Evolutionary conservation across 2,888 invertebrate species (phyloP), one percentile per base, ranked within the genome.

Genomic region (Lepeophtheirus nordmannii): DNA sequence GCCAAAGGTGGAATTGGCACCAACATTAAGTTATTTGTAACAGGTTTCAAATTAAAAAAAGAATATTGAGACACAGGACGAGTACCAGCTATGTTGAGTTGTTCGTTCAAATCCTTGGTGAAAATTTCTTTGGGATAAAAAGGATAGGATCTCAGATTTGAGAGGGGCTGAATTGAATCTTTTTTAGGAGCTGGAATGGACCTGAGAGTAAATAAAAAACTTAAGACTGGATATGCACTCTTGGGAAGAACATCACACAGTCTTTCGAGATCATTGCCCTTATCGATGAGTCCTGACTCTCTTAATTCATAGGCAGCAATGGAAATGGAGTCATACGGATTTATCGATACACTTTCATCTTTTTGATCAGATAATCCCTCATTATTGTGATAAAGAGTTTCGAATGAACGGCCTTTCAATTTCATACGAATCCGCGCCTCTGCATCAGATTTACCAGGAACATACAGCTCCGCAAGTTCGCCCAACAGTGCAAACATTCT

Each of bases 1-100:
- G 22, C 60, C 2, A 60, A 37, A 10, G 60, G 60, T 17, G 60
- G 60, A 23, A 60, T 22, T 10, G 60, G 60, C 20, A 60, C 23
- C 7, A 60, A 37, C 14, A 8, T 14, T n/a, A 17, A 46, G 17
- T 14, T n/a, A n/a, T n/a, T n/a, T n/a, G 53, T n/a, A 46, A 17
- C 14, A 8, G 53, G 17, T 46, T 46, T 17, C 8, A n/a, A 17
- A 17, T 17, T 46, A 46, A 14, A n/a, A 5, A 46, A 17, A 8
- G 53, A 46, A 8, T 14, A 17, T 46, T 46, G 53, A 46, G 17
- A 46, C n/a, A 46, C 17, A 8, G 53, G 14, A 46, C n/a, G 8
- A n/a, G 53, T 14, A 8, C 14, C 17, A 14, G 3, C 8, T 46
- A 5, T 14, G n/a, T n/a, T n/a, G 14, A 46, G 8, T n/a, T 14